Evolutionary conservation across 2,888 invertebrate genomes (phyloP), one percentile per base, ranked within the genome.

Genomic region (Trimorus sp.): DNA sequence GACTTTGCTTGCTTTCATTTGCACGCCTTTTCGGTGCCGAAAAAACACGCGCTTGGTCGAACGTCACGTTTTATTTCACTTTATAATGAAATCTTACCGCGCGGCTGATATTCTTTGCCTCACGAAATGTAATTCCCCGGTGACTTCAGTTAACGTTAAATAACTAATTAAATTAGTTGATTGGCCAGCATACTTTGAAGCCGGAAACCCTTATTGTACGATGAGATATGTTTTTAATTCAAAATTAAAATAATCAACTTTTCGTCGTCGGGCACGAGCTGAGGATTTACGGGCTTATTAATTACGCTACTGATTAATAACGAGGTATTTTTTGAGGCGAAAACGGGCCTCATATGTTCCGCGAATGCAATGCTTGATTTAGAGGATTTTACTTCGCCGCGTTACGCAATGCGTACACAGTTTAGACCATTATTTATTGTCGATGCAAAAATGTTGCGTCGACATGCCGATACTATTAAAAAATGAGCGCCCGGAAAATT

Each of bases 111-210:
- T 70, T 77, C 70, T 78, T 71, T 71, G 71, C 48, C 60, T 26
- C 48, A 15, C 65, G 40, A 71, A 71, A 78, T 73, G 66, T 66
- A 79, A 73, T 73, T 79, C 71, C 66, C 65, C 78, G 56, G 53
- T 71, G 78, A 66, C 71, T 78, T 71, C 73, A 63, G 62, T 79
- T 71, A 69, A 74, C 62, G 68, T 79, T 69, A 74, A 79, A 74
- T 74, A 74, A 69, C 69, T 79, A 74, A 79, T 79, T 79, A 74
- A 79, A 79, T 79, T 69, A 69, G 69, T 79, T 79, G 74, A 79
- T 79, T 79, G 73, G 73, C 60, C 74, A 6, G 63, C 38, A 15
- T 12, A 53, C 63, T 69, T 74, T 74, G 74, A 79, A 73, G 69
- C 42, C 56, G 26, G 49, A 68, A 74, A 79, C 49, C 70, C 63